Base-by-base conservation (phyloP, 2,113 vertebrate genomes). In the Sander vitreus region DNA sequence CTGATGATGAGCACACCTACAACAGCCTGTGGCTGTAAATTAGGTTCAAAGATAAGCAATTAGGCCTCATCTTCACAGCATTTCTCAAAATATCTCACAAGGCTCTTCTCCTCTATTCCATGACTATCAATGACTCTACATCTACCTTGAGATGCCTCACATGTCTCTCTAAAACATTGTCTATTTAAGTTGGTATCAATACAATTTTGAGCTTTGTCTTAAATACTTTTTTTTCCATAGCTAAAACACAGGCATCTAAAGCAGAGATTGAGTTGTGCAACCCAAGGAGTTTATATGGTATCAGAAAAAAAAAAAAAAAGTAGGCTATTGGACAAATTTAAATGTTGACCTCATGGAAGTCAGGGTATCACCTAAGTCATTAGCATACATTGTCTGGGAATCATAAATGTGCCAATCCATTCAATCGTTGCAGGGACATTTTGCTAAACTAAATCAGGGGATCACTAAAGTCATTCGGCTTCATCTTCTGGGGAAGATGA, bases 21-120 rank as follows among this genome's bases (percentile, higher is more conserved):
- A 76, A 78, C 78, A 86, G 62, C 57, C 57, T 0, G 1, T 50
- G 58, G 63, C 85, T 77, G 76, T 80, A 70, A 81, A 88, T 81
- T 58, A 86, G 63, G 57, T 84, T 88, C 60, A 90, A 70, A 85
- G 72, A 81, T 84, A 91, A 74, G 72, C 81, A 88, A 86, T 91
- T 89, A 83, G 21, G 12, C 21, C 71, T 67, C 51, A 51, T 78
- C 84, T 79, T 87, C 78, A 87, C 39, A 87, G 27, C 50, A 62
- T 59, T 67, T 84, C 80, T 78, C 76, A 54, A 88, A 90, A 78
- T 78, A 83, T 78, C 63, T 85, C 54, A 63, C 15, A 58, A 72
- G 47, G 50, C 72, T 78, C 55, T 72, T 69, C 51, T 60, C 55
- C 50, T 78, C 21, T 57, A 16, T 58, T 77, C 43, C 62, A 51